Evolutionary conservation across 2,888 invertebrate species (phyloP), one percentile per base, ranked within the genome.

Genomic region (Dynastes maya): DNA sequence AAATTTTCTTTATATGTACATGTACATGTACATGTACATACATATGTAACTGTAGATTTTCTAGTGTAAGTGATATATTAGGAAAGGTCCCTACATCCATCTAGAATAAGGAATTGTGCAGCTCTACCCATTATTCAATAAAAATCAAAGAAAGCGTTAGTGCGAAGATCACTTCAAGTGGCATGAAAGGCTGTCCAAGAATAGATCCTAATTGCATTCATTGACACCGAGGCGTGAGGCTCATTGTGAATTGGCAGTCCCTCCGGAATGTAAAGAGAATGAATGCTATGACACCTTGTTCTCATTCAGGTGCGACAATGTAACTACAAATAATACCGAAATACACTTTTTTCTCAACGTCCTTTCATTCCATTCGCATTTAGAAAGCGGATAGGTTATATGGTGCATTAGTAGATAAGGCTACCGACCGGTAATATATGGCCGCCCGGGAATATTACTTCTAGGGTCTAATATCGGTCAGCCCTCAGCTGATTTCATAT

Each of bases 181-280:
- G 76, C 77, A 81, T 80, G 77, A 79, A 81, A 80, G 80, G 80
- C 78, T 80, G 51, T 49, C 74, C 80, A 84, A 87, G 87, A 88
- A 88, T 88, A 85, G 85, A 80, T 80, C 85, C 85, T 88, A 88
- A 88, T 88, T 88, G 88, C 87, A 87, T 88, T 87, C 87, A 88
- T 87, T 88, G 87, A 88, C 83, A 82, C 79, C 85, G 86, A 86
- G 88, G 88, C 88, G 88, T 88, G 88, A 88, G 86, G 72, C 83
- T 80, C 79, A 82, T 82, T 82, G 82, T 82, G 70, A 78, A 79
- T 45, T 71, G 78, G 70, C 82, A 80, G 78, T 82, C 81, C 80
- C 80, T 80, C 55, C 80, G 80, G 79, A 80, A 80, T 80, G 82
- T 81, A 82, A 84, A 85, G 82, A 86, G 85, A 85, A 85, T 85